Percentiles rank a stretch among this genome's conserved stretches.
phyloP scores from a whole-genome alignment of 92 coral and sea anemone genomes.

The Diadumene lineata region DNA sequence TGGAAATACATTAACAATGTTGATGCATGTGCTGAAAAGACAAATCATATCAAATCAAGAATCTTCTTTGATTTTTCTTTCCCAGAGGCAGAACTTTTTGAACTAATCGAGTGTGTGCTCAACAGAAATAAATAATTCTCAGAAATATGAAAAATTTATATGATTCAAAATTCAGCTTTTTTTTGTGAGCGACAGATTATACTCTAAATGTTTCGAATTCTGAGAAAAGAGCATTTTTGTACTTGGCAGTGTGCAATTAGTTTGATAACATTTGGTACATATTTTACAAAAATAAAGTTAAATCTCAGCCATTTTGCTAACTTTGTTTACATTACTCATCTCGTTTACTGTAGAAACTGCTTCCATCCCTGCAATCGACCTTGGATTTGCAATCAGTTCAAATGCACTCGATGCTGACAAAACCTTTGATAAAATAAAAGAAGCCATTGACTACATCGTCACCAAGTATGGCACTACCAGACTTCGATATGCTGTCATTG shows the following conservation, averaged over 20 bases:
- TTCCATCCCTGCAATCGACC: conserved; percentile 51
- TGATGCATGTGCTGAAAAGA: no score
- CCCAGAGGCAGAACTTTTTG: no score
- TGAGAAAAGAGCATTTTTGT: no score
- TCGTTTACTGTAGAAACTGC: conserved; percentile 27
- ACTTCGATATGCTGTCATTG: conserved; percentile 70
- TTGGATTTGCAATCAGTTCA: conserved; percentile 69
- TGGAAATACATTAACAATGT: not conserved
- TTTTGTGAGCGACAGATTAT: no score
- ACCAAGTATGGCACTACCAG: conserved; percentile 57
- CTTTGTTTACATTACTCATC: not conserved
- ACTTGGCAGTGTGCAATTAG: not conserved
- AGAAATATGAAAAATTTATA: no score
- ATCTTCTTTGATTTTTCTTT: no score
- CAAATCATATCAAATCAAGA: no score
- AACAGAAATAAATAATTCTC: no score
- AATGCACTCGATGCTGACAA: conserved; percentile 47
- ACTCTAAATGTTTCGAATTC: no score
- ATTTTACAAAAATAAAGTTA: not conserved
- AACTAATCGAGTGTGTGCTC: no score
- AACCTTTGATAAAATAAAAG: conserved; percentile 56
- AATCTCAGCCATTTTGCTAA: not conserved
- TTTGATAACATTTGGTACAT: not conserved
- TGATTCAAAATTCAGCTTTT: no score
- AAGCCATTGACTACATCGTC: conserved; percentile 49